Percentiles rank a stretch among this genome's conserved stretches.
Evolutionary conservation across 2,113 vertebrate species (phyloP).

Genomic region (Elanus axillaris): DNA sequence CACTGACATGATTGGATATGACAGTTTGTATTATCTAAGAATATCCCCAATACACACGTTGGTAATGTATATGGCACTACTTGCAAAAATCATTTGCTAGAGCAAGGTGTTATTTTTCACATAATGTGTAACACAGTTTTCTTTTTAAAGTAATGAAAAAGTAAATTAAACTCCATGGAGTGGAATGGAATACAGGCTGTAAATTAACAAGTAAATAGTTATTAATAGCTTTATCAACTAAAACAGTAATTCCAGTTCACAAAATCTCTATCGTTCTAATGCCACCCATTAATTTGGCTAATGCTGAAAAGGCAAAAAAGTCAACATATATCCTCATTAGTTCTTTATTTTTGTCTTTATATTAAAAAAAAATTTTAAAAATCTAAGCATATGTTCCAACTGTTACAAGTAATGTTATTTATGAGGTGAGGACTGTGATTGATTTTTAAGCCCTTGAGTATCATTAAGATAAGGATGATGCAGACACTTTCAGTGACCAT

Average conservation of each 20-base stretch:
- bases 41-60: fast-evolving
- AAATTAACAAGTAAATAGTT: neutral
- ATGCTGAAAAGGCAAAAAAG: neutral
- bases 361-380: neutral
- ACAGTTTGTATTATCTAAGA: neutral
- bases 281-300: neutral
- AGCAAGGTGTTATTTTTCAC: neutral
- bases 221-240: neutral
- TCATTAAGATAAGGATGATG: neutral
- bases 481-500: neutral
- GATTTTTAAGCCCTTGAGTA: neutral
- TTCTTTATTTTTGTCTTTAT: neutral
- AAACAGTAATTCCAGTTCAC: neutral
- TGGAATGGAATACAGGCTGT: neutral
- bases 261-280: neutral
- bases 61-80: neutral
- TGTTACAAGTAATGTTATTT: neutral
- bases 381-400: neutral
- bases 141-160: neutral
- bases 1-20: neutral
- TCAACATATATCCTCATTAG: no score
- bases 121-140: neutral
- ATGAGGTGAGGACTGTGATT: neutral
- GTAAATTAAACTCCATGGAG: neutral
- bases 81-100: neutral